phyloP scores from a whole-genome alignment of 2,113 vertebrate genomes.

The Phocoena sinus region DNA sequence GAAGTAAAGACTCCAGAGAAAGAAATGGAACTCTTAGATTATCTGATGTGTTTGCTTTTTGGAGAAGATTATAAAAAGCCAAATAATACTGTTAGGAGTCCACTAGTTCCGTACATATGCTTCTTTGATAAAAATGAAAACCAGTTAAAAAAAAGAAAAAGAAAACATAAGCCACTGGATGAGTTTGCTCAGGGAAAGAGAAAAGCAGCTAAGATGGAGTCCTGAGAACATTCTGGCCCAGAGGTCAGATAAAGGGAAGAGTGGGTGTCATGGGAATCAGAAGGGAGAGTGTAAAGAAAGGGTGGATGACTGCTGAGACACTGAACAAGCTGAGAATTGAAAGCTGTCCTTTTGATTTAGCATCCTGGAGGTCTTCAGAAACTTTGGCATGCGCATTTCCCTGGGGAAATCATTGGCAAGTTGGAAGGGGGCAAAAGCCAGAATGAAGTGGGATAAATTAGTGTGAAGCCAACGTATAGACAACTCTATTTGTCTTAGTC shows the following conservation, averaged over 20 bases:
- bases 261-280: neutral
- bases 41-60: neutral
- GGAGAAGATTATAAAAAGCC: neutral
- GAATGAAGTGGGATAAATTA: neutral
- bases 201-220: neutral
- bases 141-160: neutral
- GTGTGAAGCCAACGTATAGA: neutral
- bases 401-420: neutral
- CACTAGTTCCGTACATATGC: neutral
- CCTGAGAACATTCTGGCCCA: neutral
- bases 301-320: neutral
- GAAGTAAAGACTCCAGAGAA: neutral
- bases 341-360: neutral
- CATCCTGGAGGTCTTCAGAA: neutral
- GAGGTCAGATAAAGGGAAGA: neutral
- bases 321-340: neutral
- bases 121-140: constrained; percentile 29
- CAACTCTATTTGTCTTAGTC: neutral
- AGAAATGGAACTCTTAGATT: neutral
- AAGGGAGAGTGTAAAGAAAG: neutral
- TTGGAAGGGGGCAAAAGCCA: neutral
- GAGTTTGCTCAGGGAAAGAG: neutral
- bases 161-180: neutral
- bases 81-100: neutral
- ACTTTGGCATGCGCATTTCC: neutral